Evolutionary conservation across 1,140 invertebrate species (phyloP).

Genomic region (Stegodyphus dumicola): DNA sequence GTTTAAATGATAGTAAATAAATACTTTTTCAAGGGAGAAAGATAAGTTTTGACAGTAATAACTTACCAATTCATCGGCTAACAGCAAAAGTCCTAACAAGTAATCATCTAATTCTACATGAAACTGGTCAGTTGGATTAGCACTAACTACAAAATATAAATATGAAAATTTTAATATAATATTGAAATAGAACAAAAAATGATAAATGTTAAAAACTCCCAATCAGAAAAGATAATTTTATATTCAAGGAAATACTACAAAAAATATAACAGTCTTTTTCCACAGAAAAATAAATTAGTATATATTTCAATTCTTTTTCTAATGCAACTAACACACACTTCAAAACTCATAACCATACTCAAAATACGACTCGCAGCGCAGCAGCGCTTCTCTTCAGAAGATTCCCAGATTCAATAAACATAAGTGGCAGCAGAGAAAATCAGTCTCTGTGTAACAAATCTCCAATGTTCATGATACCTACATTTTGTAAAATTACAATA

Average conservation of each 20-base stretch:
- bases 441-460: slow-evolving; percentile 82
- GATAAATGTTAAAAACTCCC: too few species aligned
- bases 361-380: too few species aligned
- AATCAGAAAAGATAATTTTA: too few species aligned
- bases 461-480: slow-evolving; percentile 88
- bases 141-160: slow-evolving; percentile 69
- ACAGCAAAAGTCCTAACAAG: slow-evolving; percentile 82
- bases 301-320: too few species aligned
- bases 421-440: slow-evolving; percentile 82
- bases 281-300: slow-evolving; percentile 71
- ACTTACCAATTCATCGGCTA: slow-evolving; percentile 85
- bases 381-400: slow-evolving; percentile 77
- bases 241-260: too few species aligned
- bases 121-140: slow-evolving; percentile 75
- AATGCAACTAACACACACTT: too few species aligned
- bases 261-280: too few species aligned
- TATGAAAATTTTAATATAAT: neutral
- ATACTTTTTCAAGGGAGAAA: neutral
- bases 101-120: slow-evolving; percentile 93
- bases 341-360: too few species aligned
- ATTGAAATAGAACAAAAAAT: too few species aligned
- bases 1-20: neutral
- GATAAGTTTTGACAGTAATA: neutral
- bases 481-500: too few species aligned
- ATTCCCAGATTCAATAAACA: slow-evolving; percentile 80